Evolutionary conservation across 1,140 invertebrate species (phyloP).

Genomic region (Aricia agestis): DNA sequence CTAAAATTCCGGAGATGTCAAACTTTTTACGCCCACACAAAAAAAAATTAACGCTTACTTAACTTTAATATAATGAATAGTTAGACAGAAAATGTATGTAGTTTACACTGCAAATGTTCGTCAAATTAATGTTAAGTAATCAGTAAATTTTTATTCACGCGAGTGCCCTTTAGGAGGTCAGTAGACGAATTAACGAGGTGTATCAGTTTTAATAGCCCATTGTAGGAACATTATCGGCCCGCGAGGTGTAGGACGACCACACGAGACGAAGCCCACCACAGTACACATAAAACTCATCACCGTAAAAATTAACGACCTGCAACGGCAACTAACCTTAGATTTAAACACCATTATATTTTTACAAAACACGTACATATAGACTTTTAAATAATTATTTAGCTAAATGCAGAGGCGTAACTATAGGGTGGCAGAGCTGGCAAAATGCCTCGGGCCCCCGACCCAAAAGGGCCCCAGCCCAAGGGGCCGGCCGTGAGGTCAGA

Average conservation of each 20-base stretch:
- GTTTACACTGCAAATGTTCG: no score
- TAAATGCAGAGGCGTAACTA: no score
- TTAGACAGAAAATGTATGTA: no score
- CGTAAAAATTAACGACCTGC: conserved; percentile 7
- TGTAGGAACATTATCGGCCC: not conserved
- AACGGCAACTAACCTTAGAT: not conserved
- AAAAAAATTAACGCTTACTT: no score
- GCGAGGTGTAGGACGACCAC: not conserved
- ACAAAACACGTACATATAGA: not conserved
- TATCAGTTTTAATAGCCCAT: not conserved
- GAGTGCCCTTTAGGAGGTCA: not conserved
- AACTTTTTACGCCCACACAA: no score
- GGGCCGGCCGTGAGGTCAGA: no score
- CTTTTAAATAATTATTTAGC: not conserved
- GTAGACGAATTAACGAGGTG: not conserved
- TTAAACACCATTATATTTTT: not conserved
- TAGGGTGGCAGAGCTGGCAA: no score
- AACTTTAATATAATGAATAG: no score
- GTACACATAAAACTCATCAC: conserved; percentile 6
- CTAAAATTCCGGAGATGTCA: no score
- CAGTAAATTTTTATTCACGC: not conserved
- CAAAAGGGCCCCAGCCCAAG: no score
- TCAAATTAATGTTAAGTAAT: no score
- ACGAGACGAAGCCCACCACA: not conserved
- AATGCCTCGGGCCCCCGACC: no score